Conservation (phyloP, 2,888 invertebrate species). For the Cartodere bifasciata region DNA sequence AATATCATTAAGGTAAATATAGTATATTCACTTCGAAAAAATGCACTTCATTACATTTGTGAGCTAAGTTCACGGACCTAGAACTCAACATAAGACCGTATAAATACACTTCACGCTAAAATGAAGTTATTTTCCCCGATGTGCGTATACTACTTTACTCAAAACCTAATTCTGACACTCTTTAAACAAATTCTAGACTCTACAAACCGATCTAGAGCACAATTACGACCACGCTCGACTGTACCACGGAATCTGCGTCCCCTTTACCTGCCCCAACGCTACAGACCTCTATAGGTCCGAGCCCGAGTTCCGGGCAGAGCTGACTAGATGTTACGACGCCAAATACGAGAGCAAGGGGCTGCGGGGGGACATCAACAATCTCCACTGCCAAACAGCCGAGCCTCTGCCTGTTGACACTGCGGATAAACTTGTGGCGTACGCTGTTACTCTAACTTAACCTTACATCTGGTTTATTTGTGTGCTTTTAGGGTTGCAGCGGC, state of each 20-base stretch:
- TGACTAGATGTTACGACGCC: constrained; percentile 20
- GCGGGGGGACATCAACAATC: constrained; percentile 16
- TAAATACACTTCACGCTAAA: too few species aligned
- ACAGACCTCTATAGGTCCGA: constrained; percentile 8
- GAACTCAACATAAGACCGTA: too few species aligned
- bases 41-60: too few species aligned
- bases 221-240: constrained; percentile 26
- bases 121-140: background rate
- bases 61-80: too few species aligned
- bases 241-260: constrained; percentile 25
- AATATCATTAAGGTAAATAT: constrained; percentile 17
- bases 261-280: constrained; percentile 19
- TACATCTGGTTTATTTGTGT: too few species aligned
- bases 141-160: too few species aligned
- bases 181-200: constrained; percentile 18
- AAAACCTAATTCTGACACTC: too few species aligned
- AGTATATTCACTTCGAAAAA: too few species aligned
- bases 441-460: too few species aligned
- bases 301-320: constrained; percentile 6
- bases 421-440: constrained; percentile 21
- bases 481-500: too few species aligned
- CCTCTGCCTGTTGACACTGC: constrained; percentile 18
- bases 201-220: constrained; percentile 17
- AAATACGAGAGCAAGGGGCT: constrained; percentile 19
- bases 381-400: constrained; percentile 20